Evolutionary conservation across 2,797 vertebrate genomes (phyloP).

Genomic region (Crocodylus rhombifer): DNA sequence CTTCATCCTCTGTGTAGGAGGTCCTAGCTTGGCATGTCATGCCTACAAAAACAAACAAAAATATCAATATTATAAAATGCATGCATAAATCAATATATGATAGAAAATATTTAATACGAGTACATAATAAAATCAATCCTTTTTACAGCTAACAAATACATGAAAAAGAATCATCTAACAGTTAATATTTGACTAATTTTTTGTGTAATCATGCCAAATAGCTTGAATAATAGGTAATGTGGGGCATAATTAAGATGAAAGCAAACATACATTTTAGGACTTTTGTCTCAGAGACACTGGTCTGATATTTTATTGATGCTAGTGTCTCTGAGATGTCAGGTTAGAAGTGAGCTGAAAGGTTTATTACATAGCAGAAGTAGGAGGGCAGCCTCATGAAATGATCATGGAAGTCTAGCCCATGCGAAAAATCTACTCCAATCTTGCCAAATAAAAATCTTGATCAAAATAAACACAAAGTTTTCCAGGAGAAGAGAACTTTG

Average conservation of each 20-base stretch:
- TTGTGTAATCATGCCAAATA: not conserved
- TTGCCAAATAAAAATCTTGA: not conserved
- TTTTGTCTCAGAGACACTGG: not conserved
- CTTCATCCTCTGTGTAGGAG: conserved; percentile 92
- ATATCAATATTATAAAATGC: fast-evolving
- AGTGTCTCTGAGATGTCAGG: not conserved
- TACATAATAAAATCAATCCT: not conserved
- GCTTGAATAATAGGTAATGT: not conserved
- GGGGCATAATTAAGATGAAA: not conserved
- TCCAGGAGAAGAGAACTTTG: not conserved
- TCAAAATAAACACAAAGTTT: not conserved
- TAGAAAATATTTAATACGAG: not conserved
- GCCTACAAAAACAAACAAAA: conserved; percentile 73
- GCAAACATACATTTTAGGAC: not conserved
- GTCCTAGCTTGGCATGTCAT: conserved; percentile 94
- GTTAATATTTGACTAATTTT: not conserved
- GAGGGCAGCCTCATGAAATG: not conserved
- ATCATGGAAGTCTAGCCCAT: not conserved
- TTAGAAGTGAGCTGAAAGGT: not conserved
- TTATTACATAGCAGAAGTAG: not conserved
- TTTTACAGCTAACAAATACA: not conserved
- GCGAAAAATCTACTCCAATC: not conserved
- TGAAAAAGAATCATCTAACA: not conserved
- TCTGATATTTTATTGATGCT: not conserved
- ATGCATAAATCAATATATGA: not conserved